Conservation (phyloP, 2,113 vertebrate species). For the Pionites leucogaster region DNA sequence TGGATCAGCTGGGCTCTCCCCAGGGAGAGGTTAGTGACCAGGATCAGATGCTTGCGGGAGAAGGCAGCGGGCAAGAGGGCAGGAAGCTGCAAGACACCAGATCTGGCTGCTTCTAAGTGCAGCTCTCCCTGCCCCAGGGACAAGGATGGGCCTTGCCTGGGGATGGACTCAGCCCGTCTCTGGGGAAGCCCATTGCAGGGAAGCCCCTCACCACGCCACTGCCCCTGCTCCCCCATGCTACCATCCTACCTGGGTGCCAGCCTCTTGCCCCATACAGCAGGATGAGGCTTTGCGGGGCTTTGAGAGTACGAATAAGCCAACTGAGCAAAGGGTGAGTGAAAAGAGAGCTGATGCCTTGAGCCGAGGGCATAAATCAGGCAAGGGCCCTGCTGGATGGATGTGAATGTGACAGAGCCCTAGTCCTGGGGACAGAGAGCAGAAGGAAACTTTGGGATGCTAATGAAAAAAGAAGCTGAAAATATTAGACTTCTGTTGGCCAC, state of each 20-base stretch:
- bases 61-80: rapidly evolving
- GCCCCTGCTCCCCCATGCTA: rapidly evolving
- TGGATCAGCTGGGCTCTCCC: background rate
- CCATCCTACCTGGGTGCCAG: background rate
- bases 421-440: background rate
- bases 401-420: background rate
- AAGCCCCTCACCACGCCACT: background rate
- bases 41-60: background rate
- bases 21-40: background rate
- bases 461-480: background rate
- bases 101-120: background rate
- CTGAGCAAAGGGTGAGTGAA: background rate
- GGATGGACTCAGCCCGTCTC: background rate
- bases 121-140: background rate
- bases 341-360: background rate
- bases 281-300: rapidly evolving
- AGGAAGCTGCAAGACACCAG: background rate
- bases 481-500: background rate
- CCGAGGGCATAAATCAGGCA: background rate
- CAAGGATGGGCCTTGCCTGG: background rate
- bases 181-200: background rate
- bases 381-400: background rate
- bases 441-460: background rate
- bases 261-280: background rate
- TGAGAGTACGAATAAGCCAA: background rate